Conservation (phyloP, 2,888 invertebrate genomes). For the Megamerina dolium region DNA sequence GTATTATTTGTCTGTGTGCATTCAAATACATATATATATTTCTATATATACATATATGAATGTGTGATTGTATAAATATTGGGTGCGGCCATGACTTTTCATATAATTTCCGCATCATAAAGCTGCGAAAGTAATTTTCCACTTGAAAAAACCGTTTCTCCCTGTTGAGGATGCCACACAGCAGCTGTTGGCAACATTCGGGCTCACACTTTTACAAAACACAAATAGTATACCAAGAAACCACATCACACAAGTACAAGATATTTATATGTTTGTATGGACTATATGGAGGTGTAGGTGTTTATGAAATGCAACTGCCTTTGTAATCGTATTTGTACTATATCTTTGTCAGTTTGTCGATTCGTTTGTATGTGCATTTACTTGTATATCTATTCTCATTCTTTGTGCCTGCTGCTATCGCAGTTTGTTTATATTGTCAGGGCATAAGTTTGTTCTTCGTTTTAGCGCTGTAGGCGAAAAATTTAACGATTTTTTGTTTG, state of each 20-base stretch:
- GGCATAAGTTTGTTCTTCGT: neutral
- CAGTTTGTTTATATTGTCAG: neutral
- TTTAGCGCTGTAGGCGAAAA: conserved; percentile 2
- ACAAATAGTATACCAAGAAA: too few species aligned
- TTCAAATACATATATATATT: too few species aligned
- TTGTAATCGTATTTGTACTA: too few species aligned
- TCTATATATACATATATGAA: too few species aligned
- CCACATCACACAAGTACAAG: too few species aligned
- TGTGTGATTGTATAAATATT: too few species aligned
- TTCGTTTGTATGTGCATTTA: neutral
- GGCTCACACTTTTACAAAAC: too few species aligned
- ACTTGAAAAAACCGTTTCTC: conserved; percentile 32
- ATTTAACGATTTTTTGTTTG: neutral
- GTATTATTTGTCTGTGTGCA: too few species aligned
- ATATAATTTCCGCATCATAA: conserved; percentile 48
- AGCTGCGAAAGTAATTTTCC: conserved; percentile 48
- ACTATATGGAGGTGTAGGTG: neutral
- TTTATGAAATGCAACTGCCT: too few species aligned
- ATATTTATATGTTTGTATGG: too few species aligned
- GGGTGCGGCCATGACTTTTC: conserved; percentile 37
- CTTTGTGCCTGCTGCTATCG: neutral
- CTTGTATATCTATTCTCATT: neutral
- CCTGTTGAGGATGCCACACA: neutral
- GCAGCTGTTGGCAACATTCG: neutral
- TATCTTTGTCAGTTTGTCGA: neutral